Conservation (phyloP, 2,113 vertebrate genomes). For the Dryoscopus gambensis region DNA sequence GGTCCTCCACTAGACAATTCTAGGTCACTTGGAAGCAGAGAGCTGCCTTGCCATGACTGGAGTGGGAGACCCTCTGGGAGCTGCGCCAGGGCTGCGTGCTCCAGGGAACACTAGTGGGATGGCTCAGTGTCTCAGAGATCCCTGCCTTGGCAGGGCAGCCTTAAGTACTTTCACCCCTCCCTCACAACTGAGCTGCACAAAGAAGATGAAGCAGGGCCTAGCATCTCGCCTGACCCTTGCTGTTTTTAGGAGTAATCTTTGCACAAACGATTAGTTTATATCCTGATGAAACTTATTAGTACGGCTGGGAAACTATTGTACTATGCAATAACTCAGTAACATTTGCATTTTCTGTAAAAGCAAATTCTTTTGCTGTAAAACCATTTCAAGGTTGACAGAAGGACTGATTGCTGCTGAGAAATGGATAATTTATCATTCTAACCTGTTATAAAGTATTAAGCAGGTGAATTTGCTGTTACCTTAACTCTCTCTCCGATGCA, state of each 20-base stretch:
- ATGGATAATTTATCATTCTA: conserved; percentile 31
- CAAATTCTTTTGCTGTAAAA: not conserved
- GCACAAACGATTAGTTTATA: not conserved
- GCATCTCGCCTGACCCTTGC: not conserved
- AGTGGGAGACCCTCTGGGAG: not conserved
- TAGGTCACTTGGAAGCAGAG: not conserved
- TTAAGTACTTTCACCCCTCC: not conserved
- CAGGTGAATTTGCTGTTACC: not conserved
- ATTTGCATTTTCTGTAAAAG: conserved; percentile 14
- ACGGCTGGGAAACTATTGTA: not conserved
- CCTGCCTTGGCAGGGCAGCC: not conserved
- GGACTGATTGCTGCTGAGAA: conserved; percentile 11
- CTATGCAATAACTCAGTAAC: not conserved
- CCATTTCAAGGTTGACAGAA: conserved; percentile 15
- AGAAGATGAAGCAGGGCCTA: not conserved
- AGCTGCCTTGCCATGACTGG: not conserved
- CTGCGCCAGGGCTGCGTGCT: not conserved
- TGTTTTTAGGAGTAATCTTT: not conserved
- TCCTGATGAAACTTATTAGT: not conserved
- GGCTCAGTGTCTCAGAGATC: not conserved
- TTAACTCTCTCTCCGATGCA: not conserved
- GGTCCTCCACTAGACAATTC: not conserved
- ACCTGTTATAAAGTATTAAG: conserved; percentile 30
- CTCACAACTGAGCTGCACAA: not conserved
- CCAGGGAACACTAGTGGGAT: not conserved